Evolutionary conservation across 2,797 vertebrate genomes (phyloP).

Genomic region (Anniella stebbinsi): DNA sequence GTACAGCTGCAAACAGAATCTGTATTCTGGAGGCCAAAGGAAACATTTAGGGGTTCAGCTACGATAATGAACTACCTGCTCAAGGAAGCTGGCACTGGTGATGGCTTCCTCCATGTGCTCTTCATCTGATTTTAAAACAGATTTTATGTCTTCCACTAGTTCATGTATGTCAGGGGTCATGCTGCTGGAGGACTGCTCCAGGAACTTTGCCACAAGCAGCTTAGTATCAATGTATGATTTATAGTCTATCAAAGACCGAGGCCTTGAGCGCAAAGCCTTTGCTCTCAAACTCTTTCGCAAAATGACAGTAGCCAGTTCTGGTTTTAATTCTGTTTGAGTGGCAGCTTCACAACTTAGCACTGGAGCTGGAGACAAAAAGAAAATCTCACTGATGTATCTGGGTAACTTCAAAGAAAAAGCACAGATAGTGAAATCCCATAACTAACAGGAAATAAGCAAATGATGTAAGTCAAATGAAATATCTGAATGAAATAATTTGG

Average conservation of each 20-base stretch:
- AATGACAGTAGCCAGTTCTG: constrained; percentile 66
- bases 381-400: background rate
- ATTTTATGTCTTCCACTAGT: constrained; percentile 87
- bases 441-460: background rate
- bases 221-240: constrained; percentile 87
- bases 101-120: constrained; percentile 89
- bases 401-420: background rate
- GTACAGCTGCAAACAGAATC: background rate
- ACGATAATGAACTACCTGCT: constrained; percentile 78
- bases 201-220: constrained; percentile 81
- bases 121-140: constrained; percentile 87
- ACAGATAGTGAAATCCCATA: background rate
- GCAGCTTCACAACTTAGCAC: constrained; percentile 80
- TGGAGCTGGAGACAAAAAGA: constrained; percentile 54
- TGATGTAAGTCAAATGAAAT: background rate
- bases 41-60: background rate
- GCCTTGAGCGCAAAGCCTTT: constrained; percentile 73
- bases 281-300: constrained; percentile 64
- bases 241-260: constrained; percentile 85
- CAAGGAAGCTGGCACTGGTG: constrained; percentile 87
- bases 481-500: background rate
- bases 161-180: constrained; percentile 84
- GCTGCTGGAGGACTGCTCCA: constrained; percentile 83
- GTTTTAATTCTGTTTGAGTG: constrained; percentile 77
- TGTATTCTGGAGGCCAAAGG: constrained; percentile 13